Evolutionary conservation across 2,113 vertebrate species (phyloP), one percentile per base, ranked within the genome.

Genomic region (Etheostoma spectabile): DNA sequence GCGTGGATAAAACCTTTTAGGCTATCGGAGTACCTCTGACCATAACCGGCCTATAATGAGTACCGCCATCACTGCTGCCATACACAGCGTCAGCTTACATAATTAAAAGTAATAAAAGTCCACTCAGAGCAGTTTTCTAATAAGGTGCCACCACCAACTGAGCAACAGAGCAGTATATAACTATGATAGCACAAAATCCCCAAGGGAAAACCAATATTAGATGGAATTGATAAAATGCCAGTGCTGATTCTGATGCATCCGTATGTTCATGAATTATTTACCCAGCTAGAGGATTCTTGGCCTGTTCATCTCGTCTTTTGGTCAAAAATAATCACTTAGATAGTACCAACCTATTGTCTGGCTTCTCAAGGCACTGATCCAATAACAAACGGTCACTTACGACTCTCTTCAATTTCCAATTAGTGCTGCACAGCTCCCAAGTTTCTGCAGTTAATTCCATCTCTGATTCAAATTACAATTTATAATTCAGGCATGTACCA

Each of bases 381-480:
- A 80, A 76, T 77, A 76, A 85, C 52, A 61, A 55, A 24, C 57
- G n/a, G 42, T 49, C 56, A 65, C 63, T 81, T 56, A 42, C 51
- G 70, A 75, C 33, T 71, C n/a, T 52, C 52, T 51, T 64, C 49
- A 71, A 18, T 77, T 75, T 83, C 63, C 71, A 88, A 73, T 85
- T 87, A 87, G 48, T 35, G 27, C 45, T 33, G 8, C 63, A 51
- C 64, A 86, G 72, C 30, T 84, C 79, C 80, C 80, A 72, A 69
- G 80, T 86, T 85, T 77, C 75, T 65, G 70, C 74, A 53, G 56
- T 38, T 70, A 65, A 83, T 87, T 76, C 56, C n/a, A 82, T 88
- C 82, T 79, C 59, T 53, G 74, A 82, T 74, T 85, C 72, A 77
- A 78, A 81, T 85, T 81, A 82, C 19, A 79, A 78, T 64, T 67